These are phyloP conservation scores for Acanthisitta chloris DNA, from an alignment of 2,113 vertebrate species.

Conservation along the genomic window DNA sequence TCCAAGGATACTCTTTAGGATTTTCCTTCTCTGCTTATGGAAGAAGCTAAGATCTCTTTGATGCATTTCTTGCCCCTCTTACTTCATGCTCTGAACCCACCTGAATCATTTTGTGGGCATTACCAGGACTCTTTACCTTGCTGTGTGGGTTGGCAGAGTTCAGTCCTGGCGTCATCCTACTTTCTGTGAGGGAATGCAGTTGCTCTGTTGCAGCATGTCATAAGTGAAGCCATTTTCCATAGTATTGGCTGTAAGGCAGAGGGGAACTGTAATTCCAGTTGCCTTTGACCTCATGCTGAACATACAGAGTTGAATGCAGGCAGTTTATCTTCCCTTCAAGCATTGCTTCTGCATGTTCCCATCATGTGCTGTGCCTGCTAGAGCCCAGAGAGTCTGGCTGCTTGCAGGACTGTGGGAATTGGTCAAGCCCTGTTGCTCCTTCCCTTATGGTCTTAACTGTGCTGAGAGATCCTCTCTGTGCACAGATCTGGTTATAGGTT, in stretches of 20 bases:
- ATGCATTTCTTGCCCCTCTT: background rate
- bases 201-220: background rate
- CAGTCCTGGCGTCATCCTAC: background rate
- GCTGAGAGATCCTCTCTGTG: background rate
- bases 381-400: background rate
- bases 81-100: background rate
- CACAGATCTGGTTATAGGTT: background rate
- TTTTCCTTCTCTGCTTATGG: background rate
- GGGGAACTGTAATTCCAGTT: background rate
- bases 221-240: background rate
- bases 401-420: background rate
- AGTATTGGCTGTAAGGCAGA: background rate
- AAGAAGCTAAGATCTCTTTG: background rate
- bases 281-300: background rate
- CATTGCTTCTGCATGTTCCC: background rate
- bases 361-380: background rate
- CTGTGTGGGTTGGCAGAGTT: background rate
- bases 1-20: background rate
- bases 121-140: background rate
- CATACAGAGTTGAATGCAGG: background rate
- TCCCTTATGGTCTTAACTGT: background rate
- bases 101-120: background rate
- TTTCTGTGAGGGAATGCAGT: background rate
- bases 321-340: background rate
- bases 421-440: background rate